Conservation (phyloP, 2,113 vertebrate genomes). For the Hemicordylus capensis region DNA sequence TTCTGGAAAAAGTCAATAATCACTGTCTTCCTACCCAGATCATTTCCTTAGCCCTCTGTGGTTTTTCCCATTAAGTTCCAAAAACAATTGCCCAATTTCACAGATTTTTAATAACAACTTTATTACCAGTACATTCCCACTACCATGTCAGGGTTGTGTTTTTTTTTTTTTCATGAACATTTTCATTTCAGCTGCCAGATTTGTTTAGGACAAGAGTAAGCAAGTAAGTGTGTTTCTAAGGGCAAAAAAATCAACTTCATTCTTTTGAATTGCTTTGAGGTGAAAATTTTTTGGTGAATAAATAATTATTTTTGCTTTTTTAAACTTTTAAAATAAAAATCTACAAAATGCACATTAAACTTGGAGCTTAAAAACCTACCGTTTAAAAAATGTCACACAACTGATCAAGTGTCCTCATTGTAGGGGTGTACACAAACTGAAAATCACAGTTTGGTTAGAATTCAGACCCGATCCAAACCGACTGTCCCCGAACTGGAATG, state of each 20-base stretch:
- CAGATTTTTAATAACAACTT: slow-evolving; percentile 6
- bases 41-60: background rate
- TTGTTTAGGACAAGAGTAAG: background rate
- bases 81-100: slow-evolving; percentile 30
- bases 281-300: slow-evolving; percentile 32
- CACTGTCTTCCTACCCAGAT: background rate
- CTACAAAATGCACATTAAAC: background rate
- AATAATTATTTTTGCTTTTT: background rate
- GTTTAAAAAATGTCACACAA: background rate
- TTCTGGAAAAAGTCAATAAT: background rate
- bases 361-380: background rate
- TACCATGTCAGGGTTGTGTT: background rate
- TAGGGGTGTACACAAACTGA: too few relatives aligned
- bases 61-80: background rate
- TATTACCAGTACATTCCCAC: background rate
- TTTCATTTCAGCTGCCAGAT: slow-evolving; percentile 25
- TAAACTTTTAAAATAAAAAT: background rate
- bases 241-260: background rate
- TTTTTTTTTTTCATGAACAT: background rate
- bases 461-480: too few relatives aligned
- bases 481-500: too few relatives aligned
- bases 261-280: background rate
- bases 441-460: too few relatives aligned
- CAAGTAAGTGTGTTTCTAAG: background rate
- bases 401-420: too few relatives aligned